Evolutionary conservation across 1,140 invertebrate species (phyloP), one percentile per base, ranked within the genome.

Genomic region (Ceratina japonica): DNA sequence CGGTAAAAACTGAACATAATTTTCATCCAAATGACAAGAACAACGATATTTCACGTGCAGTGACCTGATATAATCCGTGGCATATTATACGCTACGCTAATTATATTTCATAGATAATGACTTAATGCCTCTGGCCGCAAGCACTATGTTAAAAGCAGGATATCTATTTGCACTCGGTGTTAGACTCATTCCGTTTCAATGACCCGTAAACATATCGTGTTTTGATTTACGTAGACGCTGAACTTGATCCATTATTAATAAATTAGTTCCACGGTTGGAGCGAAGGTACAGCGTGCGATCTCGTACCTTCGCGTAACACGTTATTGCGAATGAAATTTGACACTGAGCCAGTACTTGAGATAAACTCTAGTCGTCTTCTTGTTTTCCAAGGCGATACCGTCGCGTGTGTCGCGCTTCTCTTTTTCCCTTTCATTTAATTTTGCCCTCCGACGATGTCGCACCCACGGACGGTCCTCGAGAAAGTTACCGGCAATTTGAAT

Each of bases 301-400:
- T 10, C 37, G n/a, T n/a, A n/a, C n/a, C n/a, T n/a, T n/a, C n/a
- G n/a, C n/a, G n/a, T n/a, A n/a, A n/a, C n/a, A n/a, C n/a, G n/a
- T n/a, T n/a, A n/a, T n/a, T n/a, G n/a, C n/a, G 54, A 70, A n/a
- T 44, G 68, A 59, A 70, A 70, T 58, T 70, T 70, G 24, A 70
- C 2, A 70, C 37, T 37, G 62, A 44, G 31, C 62, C 27, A 64
- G 18, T 15, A 64, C 16, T 10, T 7, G 62, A 64, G 61, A 18
- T 44, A 44, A 64, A 7, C 37, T 12, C 18, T 37, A 2, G 10
- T 37, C 37, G 37, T 22, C 13, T 44, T 8, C 15, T 24, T 62
- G 18, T 37, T 64, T 64, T 64, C 31, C 16, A 44, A 64, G 0
- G 18, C 37, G 18, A 64, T 64, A 37, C 5, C 4, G 31, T 56